These are phyloP conservation scores for Tortricodes alternella DNA, from an alignment of 2,888 invertebrate species.

Conservation along the genomic window DNA sequence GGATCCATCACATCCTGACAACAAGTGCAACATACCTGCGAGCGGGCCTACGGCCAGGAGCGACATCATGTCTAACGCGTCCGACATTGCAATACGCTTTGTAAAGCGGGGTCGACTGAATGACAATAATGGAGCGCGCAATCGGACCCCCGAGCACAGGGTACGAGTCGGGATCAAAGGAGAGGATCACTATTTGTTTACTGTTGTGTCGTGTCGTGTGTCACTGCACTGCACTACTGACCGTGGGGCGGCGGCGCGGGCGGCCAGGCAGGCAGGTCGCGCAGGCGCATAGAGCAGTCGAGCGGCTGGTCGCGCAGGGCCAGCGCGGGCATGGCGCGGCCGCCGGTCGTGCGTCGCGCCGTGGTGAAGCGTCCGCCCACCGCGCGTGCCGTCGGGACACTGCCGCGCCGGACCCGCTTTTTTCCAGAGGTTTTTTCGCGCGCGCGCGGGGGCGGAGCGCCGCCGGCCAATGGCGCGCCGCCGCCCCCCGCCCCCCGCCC, in stretches of 20 bases:
- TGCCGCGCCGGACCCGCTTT: conserved; percentile 69
- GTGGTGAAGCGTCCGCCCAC: conserved; percentile 70
- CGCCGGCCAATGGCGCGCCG: conserved; percentile 63
- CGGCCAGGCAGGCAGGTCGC: conserved; percentile 72
- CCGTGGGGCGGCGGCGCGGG: conserved; percentile 70
- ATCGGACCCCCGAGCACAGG: conserved; percentile 32
- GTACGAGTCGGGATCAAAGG: not conserved
- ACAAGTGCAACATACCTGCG: conserved; percentile 26
- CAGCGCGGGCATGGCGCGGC: conserved; percentile 85
- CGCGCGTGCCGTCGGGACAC: conserved; percentile 73
- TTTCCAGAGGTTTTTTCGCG: conserved; percentile 65
- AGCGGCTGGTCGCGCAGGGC: conserved; percentile 86
- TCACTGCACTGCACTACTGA: conserved; percentile 49
- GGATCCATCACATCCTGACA: not conserved
- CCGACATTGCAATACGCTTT: conserved; percentile 39
- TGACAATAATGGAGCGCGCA: conserved; percentile 44
- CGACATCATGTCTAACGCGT: conserved; percentile 18
- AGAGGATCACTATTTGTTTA: conserved; percentile 16
- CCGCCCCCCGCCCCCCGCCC: conserved; percentile 46
- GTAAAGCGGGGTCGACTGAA: conserved; percentile 41
- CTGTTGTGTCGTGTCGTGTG: conserved; percentile 4
- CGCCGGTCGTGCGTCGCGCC: conserved; percentile 81
- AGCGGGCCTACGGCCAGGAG: conserved; percentile 28
- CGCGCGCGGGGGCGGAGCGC: conserved; percentile 69
- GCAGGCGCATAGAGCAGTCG: conserved; percentile 87